These are phyloP conservation scores for Anas capensis DNA, from an alignment of 2,797 vertebrate genomes.

Conservation along the genomic window DNA sequence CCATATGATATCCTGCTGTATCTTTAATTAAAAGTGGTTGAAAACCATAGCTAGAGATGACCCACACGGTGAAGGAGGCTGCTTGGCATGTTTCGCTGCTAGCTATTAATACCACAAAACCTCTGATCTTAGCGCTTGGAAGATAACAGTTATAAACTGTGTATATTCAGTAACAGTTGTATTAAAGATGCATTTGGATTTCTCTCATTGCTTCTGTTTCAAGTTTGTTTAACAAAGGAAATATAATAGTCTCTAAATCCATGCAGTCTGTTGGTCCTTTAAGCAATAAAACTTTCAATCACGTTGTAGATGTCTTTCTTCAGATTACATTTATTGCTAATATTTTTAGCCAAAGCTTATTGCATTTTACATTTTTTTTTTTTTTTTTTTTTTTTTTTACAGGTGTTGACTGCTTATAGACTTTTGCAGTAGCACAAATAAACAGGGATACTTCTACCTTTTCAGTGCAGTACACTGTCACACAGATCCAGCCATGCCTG, in stretches of 20 bases:
- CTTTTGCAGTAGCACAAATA: not conserved
- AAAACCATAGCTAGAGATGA: not conserved
- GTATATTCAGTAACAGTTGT: not conserved
- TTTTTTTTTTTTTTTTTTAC: not conserved
- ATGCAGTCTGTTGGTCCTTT: not conserved
- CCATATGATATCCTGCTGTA: not conserved
- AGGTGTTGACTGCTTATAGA: not conserved
- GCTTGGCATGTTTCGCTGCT: not conserved
- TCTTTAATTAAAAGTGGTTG: not conserved
- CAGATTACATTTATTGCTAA: not conserved
- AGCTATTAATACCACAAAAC: not conserved
- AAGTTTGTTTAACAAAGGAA: not conserved
- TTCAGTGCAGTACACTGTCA: not conserved
- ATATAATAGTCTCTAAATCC: not conserved
- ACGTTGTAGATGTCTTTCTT: not conserved
- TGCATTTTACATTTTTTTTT: not conserved
- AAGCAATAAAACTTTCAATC: not conserved
- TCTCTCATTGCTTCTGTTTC: not conserved
- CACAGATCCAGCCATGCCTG: constrained; percentile 75
- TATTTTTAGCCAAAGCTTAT: not conserved
- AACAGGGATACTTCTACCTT: not conserved
- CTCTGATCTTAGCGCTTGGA: not conserved
- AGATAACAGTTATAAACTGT: not conserved
- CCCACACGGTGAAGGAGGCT: not conserved
- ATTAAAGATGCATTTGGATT: not conserved